A percentile compares a stretch with the other conserved stretches of the same genome.
phyloP scores from a whole-genome alignment of 1,140 invertebrate species.

The Bombus pyrosoma region DNA sequence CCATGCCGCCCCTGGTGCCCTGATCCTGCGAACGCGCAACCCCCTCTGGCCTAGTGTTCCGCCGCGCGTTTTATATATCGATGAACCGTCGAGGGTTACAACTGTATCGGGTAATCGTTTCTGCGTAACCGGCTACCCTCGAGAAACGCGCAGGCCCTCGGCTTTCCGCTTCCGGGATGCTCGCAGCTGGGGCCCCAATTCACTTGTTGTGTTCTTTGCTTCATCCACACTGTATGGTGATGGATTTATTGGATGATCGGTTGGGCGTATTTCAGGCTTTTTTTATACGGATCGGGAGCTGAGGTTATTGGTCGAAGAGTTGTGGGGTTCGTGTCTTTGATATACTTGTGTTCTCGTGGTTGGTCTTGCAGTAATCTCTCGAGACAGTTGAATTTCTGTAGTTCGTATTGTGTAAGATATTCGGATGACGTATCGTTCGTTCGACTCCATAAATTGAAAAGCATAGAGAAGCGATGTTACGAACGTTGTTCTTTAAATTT shows the following conservation, averaged over 20 bases:
- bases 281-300: background rate
- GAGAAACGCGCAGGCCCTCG: conserved; percentile 22
- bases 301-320: background rate
- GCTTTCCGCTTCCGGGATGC: conserved; percentile 60
- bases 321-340: no score
- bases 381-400: background rate
- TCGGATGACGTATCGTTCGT: no score
- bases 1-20: conserved; percentile 17
- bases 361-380: background rate
- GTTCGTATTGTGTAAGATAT: background rate
- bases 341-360: background rate
- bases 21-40: conserved; percentile 44
- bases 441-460: no score
- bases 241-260: conserved; percentile 36
- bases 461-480: no score
- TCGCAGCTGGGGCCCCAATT: background rate
- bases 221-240: background rate
- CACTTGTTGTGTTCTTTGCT: background rate
- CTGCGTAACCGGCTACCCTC: conserved; percentile 52
- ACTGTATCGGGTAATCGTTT: conserved; percentile 73
- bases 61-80: conserved; percentile 57
- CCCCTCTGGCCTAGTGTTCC: conserved; percentile 45
- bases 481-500: no score
- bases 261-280: background rate
- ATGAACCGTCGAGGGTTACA: conserved; percentile 68